Evolutionary conservation across 2,797 vertebrate genomes (phyloP).

Genomic region (Protosalanx chinensis): DNA sequence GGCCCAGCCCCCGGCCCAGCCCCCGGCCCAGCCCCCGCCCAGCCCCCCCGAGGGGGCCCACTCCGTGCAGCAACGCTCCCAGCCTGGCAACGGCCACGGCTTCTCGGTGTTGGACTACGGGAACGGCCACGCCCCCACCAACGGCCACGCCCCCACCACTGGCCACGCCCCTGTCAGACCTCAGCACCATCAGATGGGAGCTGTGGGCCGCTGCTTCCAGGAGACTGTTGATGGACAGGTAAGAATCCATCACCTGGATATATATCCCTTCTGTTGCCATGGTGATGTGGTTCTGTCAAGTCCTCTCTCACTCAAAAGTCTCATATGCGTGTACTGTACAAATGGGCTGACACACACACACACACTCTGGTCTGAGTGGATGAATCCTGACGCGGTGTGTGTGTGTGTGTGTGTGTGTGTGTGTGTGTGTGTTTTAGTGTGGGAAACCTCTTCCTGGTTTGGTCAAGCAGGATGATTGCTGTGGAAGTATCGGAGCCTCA

Average conservation of each 20-base stretch:
- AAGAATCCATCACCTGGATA: constrained; percentile 40
- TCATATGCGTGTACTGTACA: too few relatives aligned
- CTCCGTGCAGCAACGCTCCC: constrained; percentile 78
- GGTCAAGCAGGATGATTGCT: constrained; percentile 90
- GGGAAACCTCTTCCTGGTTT: constrained; percentile 86
- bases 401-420: constrained; percentile 45
- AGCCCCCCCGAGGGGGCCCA: constrained; percentile 74
- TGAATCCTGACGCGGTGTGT: constrained; percentile 15
- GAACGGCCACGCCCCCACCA: constrained; percentile 60
- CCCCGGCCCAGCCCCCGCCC: constrained; percentile 66
- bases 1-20: constrained; percentile 67
- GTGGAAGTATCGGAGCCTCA: constrained; percentile 87
- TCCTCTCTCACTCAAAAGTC: too few relatives aligned
- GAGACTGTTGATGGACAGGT: constrained; percentile 87
- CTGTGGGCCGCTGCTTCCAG: constrained; percentile 87
- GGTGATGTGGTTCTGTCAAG: too few relatives aligned
- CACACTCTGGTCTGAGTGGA: not conserved
- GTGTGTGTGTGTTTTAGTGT: constrained; percentile 73
- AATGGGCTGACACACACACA: not conserved
- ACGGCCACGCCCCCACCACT: constrained; percentile 62
- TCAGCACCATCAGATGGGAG: constrained; percentile 55
- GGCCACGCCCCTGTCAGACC: constrained; percentile 42
- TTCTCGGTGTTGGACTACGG: constrained; percentile 37
- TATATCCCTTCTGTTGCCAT: too few relatives aligned
- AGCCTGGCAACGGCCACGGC: constrained; percentile 52